Conservation (phyloP, 2,888 invertebrate genomes). For the Chymomyza procnemis region DNA sequence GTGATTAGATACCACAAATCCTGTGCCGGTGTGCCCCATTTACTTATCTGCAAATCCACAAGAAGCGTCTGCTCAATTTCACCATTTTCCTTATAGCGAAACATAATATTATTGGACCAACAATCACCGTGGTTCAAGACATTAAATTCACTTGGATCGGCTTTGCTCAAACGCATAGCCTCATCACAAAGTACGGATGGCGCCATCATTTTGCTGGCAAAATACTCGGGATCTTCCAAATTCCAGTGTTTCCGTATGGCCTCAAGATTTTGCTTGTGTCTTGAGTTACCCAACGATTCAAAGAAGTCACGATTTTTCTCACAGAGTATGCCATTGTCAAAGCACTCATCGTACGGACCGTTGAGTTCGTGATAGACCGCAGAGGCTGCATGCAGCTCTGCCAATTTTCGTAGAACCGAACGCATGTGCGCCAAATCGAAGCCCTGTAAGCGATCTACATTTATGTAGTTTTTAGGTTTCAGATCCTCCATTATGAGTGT, state of each 20-base stretch:
- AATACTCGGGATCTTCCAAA: constrained; percentile 23
- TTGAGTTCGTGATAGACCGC: constrained; percentile 49
- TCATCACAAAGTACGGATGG: neutral
- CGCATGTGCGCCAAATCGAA: constrained; percentile 61
- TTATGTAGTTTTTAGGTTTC: constrained; percentile 47
- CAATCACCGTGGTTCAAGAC: constrained; percentile 64
- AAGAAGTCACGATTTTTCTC: constrained; percentile 38
- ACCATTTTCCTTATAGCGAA: constrained; percentile 50
- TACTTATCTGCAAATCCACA: constrained; percentile 67
- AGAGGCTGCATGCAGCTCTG: constrained; percentile 73
- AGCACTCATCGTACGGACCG: constrained; percentile 47
- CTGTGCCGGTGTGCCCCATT: constrained; percentile 68
- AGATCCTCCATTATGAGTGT: constrained; percentile 70
- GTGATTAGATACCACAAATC: constrained; percentile 68
- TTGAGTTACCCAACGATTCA: constrained; percentile 17
- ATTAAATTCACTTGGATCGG: constrained; percentile 25
- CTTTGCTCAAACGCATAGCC: neutral
- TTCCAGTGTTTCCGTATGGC: constrained; percentile 23
- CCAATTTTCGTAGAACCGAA: constrained; percentile 57
- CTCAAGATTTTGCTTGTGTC: constrained; percentile 12
- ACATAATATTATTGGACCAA: constrained; percentile 66
- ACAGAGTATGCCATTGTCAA: constrained; percentile 29
- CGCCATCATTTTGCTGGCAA: neutral
- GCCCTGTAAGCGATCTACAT: constrained; percentile 61
- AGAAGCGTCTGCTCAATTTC: constrained; percentile 52